Base-by-base conservation (phyloP, 2,113 vertebrate species). In the Abramis brama region DNA sequence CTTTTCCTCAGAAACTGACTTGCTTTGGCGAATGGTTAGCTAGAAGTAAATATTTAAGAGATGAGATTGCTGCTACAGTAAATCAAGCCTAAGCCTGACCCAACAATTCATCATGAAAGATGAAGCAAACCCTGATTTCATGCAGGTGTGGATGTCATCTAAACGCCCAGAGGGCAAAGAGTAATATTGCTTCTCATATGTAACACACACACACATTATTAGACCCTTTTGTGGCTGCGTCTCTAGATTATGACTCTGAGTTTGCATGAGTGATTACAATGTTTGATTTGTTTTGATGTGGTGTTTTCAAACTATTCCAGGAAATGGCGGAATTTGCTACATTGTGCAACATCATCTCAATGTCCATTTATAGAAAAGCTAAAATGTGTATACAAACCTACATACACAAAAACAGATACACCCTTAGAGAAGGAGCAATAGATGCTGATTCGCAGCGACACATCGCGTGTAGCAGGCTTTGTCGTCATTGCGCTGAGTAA, bases 401-500 rank as follows among this genome's bases (percentile, higher is more conserved):
- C 55, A 33, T 30, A 73, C 81, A 85, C 86, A 83, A 10, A 85
- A 55, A n/a, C 77, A 60, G 11, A 68, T 27, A 64, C 19, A 83
- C 6, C 47, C 81, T 83, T 11, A 43, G 66, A 83, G 79, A 82
- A 70, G 11, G 50, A 59, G 64, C 66, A 2, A 55, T 9, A 85
- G 84, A 88, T n/a, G 19, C 60, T 90, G 85, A 91, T 91, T 82
- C 57, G 87, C 84, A 52, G 80, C 0, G 80, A 88, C 88, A 87
- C 80, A 85, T 90, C 8, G 19, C 86, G 66, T 90, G 74, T 89
- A 89, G 87, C 79, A 47, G n/a, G 62, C 45, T 19, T 83, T 15
- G 30, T 84, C 47, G 73, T 91, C 82, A 90, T 66, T 33, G 76
- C 80, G 73, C 73, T 91, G 87, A 89, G 85, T 91, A 91, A 90